Evolutionary conservation across 2,888 invertebrate genomes (phyloP), one percentile per base, ranked within the genome.

Genomic region (Dorcus hopei): DNA sequence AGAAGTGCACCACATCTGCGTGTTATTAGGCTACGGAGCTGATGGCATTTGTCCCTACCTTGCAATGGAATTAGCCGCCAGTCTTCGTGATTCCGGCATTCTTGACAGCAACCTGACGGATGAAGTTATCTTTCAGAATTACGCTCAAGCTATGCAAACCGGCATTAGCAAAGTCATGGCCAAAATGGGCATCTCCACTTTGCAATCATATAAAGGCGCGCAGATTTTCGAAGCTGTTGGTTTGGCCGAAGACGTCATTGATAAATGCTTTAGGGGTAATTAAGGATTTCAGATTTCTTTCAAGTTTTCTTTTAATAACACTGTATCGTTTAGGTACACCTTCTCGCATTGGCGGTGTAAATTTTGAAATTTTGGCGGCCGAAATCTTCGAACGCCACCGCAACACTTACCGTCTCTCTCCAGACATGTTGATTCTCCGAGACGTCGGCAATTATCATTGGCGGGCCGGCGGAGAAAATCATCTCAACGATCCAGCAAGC

Each of bases 141-240:
- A 97, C 79, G 88, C 94, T 43, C 89, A 90, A 65, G 95, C 97
- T 42, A 76, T 77, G 72, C 72, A 74, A 58, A 79, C 78, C n/a
- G 79, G 78, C 38, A 74, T 77, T 54, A 76, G 71, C 51, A 95
- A 95, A 79, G 94, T 86, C 0, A 99, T 99, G 98, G 98, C 99
- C 4, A 99, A 99, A 79, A 99, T 99, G 99, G 99, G 99, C 57
- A 99, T 99, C 74, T 97, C 96, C 57, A 99, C 98, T 0, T 81
- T 99, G 42, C 98, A 98, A 77, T 97, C 97, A 0, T 99, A 99
- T 80, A 98, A 97, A 81, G 94, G 97, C 63, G 99, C 99, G 0
- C 99, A 99, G 81, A 99, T 99, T 70, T 99, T 99, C 75, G 99
- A 99, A 79, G 97, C 97, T 0, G 97, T 99, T 8, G 99, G 99